Percentiles rank a stretch among this genome's conserved stretches.
phyloP scores from a whole-genome alignment of 2,797 vertebrate species.

The Nasua narica region DNA sequence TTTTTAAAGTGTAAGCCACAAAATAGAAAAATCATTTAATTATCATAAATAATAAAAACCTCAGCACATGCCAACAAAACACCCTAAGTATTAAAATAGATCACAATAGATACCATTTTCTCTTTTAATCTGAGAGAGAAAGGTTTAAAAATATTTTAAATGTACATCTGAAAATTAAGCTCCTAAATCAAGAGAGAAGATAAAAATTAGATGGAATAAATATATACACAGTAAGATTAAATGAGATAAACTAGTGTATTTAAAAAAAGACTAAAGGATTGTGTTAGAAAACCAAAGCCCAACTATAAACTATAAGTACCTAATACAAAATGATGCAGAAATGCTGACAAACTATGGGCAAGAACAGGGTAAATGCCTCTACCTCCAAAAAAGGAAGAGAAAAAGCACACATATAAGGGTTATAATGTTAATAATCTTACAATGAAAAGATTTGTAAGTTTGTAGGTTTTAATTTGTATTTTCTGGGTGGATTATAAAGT shows the following conservation, averaged over 20 bases:
- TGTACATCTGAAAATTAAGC: constrained; percentile 4
- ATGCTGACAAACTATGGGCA: not conserved
- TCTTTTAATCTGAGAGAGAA: constrained; percentile 35
- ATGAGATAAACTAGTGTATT: not conserved
- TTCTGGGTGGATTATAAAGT: not conserved
- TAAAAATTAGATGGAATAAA: not conserved
- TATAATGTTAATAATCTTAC: not conserved
- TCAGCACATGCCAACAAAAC: not conserved
- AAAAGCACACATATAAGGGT: not conserved
- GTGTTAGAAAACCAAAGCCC: not conserved
- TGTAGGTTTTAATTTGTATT: not conserved
- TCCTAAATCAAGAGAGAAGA: not conserved
- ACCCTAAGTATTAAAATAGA: not conserved
- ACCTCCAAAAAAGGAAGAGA: not conserved
- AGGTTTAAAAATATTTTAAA: not conserved
- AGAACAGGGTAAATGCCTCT: not conserved
- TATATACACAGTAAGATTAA: not conserved
- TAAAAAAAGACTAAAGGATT: not conserved
- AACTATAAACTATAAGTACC: not conserved
- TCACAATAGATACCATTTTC: not conserved
- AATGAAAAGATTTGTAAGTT: not conserved
- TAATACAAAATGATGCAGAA: not conserved
- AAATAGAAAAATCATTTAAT: not conserved
- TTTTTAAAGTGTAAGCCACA: constrained; percentile 13
- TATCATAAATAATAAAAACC: not conserved